Conservation (phyloP, 2,797 vertebrate genomes). For the Anabacerthia variegaticeps region DNA sequence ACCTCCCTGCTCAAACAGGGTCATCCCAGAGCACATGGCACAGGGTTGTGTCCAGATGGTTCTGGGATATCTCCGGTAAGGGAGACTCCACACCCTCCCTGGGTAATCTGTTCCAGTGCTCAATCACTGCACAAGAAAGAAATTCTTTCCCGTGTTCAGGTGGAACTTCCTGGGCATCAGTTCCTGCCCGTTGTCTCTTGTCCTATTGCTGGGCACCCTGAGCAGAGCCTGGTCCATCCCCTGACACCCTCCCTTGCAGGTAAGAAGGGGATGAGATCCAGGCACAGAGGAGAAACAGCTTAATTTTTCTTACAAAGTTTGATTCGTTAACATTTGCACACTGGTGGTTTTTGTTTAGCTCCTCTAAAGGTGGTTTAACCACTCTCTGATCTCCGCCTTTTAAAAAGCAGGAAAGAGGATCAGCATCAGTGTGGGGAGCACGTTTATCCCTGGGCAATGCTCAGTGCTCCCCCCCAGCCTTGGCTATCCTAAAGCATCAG, state of each 20-base stretch:
- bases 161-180: rapidly evolving
- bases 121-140: rapidly evolving
- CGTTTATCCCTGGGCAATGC: rapidly evolving
- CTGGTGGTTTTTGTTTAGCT: neutral
- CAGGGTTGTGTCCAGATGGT: rapidly evolving
- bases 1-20: neutral
- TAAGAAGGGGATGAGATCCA: neutral
- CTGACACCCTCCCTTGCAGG: neutral
- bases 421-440: neutral
- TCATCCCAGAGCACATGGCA: neutral
- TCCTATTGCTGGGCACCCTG: neutral
- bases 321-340: neutral
- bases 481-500: neutral
- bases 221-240: neutral
- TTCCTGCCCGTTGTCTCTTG: neutral
- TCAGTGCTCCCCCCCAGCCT: rapidly evolving
- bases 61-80: neutral
- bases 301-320: rapidly evolving
- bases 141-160: neutral
- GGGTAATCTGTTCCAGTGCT: neutral
- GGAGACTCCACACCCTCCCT: neutral
- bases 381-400: neutral
- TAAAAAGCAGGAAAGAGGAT: neutral
- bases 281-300: neutral
- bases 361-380: neutral